These are phyloP conservation scores for Acanthosepion pharaonis DNA, from an alignment of 2,888 invertebrate genomes.

Conservation along the genomic window DNA sequence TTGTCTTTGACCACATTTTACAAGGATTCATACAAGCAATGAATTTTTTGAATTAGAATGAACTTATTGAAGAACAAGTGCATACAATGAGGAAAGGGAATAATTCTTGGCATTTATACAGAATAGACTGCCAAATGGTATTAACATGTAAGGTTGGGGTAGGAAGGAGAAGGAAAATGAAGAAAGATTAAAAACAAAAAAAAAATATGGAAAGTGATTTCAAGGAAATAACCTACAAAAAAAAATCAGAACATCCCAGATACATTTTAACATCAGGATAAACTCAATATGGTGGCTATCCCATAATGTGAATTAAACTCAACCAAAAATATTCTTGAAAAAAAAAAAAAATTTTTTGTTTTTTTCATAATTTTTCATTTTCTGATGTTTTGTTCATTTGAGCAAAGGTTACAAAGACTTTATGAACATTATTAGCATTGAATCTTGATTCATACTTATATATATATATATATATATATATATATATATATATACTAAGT, in stretches of 20 bases:
- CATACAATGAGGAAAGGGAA: not conserved
- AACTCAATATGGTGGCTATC: not conserved
- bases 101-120: not conserved
- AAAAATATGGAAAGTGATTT: not conserved
- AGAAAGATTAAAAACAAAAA: not conserved
- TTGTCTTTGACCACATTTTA: not conserved
- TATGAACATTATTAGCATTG: not conserved
- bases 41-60: conserved; percentile 33
- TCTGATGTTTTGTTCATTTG: not conserved
- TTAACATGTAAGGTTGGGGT: not conserved
- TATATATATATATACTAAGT: not conserved
- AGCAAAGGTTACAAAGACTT: not conserved
- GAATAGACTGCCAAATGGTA: not conserved
- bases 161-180: not conserved
- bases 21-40: not conserved
- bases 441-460: not conserved
- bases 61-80: not conserved
- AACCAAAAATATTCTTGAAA: not conserved
- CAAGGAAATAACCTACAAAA: not conserved
- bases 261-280: not conserved
- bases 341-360: not conserved
- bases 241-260: too few relatives aligned
- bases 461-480: too few relatives aligned
- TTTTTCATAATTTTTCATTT: not conserved
- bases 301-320: not conserved